phyloP scores from a whole-genome alignment of 2,797 vertebrate species.

The Pygocentrus nattereri region DNA sequence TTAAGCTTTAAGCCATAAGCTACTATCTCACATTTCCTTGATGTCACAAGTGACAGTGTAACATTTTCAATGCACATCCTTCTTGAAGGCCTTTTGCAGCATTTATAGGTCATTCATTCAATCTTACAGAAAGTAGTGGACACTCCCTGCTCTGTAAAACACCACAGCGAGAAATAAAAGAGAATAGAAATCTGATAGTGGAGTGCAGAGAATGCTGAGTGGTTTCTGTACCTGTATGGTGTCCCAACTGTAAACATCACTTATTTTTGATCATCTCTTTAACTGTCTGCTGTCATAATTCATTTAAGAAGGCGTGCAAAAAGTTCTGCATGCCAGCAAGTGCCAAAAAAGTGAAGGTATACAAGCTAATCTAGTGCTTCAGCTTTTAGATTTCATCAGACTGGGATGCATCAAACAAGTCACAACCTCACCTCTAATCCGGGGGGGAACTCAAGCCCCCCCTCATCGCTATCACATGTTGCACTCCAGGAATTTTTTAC shows the following conservation, averaged over 20 bases:
- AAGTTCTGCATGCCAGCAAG: neutral
- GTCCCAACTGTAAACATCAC: neutral
- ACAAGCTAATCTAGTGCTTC: neutral
- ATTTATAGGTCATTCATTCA: constrained; percentile 26
- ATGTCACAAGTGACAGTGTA: constrained; percentile 1
- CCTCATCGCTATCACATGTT: constrained; percentile 6
- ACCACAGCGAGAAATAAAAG: neutral
- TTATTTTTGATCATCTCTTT: neutral
- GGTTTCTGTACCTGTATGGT: neutral
- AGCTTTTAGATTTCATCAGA: neutral
- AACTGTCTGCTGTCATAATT: too few relatives aligned
- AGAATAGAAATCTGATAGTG: constrained; percentile 8
- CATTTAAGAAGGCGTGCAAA: too few relatives aligned
- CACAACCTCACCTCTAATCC: neutral
- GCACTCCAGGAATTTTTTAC: constrained; percentile 9
- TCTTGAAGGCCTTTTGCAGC: neutral
- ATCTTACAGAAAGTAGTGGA: neutral
- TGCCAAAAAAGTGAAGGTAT: neutral
- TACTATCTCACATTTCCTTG: neutral
- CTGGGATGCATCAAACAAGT: neutral
- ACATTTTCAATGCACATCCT: neutral
- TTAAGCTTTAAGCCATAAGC: too few relatives aligned
- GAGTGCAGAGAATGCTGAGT: neutral
- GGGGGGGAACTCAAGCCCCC: neutral
- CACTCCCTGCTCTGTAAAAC: constrained; percentile 22